Evolutionary conservation across 2,797 vertebrate species (phyloP).

Genomic region (Peromyscus aztecus): DNA sequence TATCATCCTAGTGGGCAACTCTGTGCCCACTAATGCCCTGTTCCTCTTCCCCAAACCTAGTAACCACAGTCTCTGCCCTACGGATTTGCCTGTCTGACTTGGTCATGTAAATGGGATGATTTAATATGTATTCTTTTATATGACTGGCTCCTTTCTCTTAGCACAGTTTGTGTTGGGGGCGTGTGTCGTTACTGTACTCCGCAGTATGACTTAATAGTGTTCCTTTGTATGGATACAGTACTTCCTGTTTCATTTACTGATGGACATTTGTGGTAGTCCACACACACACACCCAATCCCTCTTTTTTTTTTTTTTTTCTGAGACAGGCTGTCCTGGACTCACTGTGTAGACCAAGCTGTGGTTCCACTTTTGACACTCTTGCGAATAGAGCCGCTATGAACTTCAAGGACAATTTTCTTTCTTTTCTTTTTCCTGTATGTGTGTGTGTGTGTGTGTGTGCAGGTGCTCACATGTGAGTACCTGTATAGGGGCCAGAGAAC

Average conservation of each 20-base stretch:
- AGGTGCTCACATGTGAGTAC: too few relatives aligned
- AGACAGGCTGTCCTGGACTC: background rate
- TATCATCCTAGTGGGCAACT: background rate
- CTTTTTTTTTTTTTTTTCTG: background rate
- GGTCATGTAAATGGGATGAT: background rate
- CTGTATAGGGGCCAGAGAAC: background rate
- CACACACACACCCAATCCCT: background rate
- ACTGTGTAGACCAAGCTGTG: background rate
- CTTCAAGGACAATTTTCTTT: background rate
- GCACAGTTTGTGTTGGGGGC: fast-evolving
- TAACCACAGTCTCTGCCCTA: background rate
- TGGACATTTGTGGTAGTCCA: background rate
- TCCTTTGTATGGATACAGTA: background rate
- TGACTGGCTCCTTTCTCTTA: background rate
- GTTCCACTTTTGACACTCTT: background rate
- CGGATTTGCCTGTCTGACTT: background rate
- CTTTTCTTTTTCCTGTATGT: background rate
- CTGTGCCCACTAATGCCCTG: background rate
- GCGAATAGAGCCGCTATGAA: background rate
- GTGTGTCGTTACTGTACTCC: background rate
- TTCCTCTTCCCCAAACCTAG: background rate
- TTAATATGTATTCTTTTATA: background rate
- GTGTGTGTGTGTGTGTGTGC: background rate
- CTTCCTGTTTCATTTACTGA: background rate
- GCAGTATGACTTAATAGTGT: background rate